A percentile compares a stretch with the other conserved stretches of the same genome.
Conservation (phyloP, 2,888 invertebrate species). For the Meiosimyza decipiens region DNA sequence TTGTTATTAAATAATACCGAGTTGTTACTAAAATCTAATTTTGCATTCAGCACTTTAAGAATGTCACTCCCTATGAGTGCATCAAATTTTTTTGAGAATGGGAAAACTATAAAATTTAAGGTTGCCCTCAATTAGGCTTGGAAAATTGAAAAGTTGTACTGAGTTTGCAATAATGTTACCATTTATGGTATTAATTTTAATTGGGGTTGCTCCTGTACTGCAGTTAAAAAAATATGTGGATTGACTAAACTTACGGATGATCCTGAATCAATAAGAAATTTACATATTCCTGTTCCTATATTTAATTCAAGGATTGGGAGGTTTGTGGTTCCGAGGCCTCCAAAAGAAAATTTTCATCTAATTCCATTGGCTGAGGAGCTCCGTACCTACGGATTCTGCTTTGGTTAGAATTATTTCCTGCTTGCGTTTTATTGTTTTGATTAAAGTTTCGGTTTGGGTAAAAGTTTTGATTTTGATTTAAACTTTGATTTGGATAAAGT, state of each 20-base stretch:
- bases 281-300: constrained; percentile 9
- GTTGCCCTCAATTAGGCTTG: neutral
- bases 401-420: constrained; percentile 24
- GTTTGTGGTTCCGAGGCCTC: constrained; percentile 8
- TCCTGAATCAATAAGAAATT: constrained; percentile 33
- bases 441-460: neutral
- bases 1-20: constrained; percentile 9
- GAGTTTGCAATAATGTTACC: constrained; percentile 25
- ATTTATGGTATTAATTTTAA: constrained; percentile 32
- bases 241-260: constrained; percentile 37
- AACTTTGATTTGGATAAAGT: neutral
- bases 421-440: neutral
- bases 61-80: constrained; percentile 34
- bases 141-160: constrained; percentile 23
- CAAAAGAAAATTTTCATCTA: constrained; percentile 16
- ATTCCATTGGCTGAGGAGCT: constrained; percentile 28
- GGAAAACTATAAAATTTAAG: constrained; percentile 29
- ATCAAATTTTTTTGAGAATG: constrained; percentile 37
- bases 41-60: constrained; percentile 28
- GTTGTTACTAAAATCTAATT: constrained; percentile 29
- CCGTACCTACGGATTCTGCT: constrained; percentile 29
- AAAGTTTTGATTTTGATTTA: neutral
- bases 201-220: constrained; percentile 27
- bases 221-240: constrained; percentile 20
- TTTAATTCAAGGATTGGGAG: neutral